These are phyloP conservation scores for Heterodera filipjevi DNA, from an alignment of 2,888 invertebrate species.

Conservation along the genomic window DNA sequence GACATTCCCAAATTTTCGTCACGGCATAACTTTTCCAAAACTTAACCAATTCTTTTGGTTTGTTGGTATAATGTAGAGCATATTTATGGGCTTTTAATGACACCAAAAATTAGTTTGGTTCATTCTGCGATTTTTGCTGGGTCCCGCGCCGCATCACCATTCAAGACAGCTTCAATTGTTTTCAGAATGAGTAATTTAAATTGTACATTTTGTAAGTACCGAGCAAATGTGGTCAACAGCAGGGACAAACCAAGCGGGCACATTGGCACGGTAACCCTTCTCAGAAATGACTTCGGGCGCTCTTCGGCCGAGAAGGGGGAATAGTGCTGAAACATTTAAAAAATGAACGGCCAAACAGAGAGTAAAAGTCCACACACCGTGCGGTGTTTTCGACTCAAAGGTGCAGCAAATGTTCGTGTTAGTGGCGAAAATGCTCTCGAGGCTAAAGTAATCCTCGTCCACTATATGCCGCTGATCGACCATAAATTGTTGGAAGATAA, in stretches of 20 bases:
- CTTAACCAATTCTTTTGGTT: too few relatives aligned
- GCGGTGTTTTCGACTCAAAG: slow-evolving; percentile 28
- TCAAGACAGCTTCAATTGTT: too few relatives aligned
- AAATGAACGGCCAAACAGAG: too few relatives aligned
- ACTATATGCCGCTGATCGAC: slow-evolving; percentile 22
- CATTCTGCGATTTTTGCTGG: too few relatives aligned
- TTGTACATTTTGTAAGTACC: neutral
- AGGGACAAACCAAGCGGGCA: slow-evolving; percentile 30
- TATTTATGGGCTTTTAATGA: too few relatives aligned
- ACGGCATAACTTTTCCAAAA: too few relatives aligned
- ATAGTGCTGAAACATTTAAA: slow-evolving; percentile 29
- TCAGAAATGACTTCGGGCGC: slow-evolving; percentile 28
- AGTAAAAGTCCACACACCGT: slow-evolving; percentile 2
- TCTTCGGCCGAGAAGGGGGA: slow-evolving; percentile 31
- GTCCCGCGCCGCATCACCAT: too few relatives aligned
- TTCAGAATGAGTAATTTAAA: too few relatives aligned
- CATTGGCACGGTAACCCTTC: slow-evolving; percentile 24
- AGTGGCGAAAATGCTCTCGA: slow-evolving; percentile 31
- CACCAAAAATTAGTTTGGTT: too few relatives aligned
- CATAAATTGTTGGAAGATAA: neutral
- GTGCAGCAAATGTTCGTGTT: slow-evolving; percentile 29
- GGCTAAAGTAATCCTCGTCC: slow-evolving; percentile 35
- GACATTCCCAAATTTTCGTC: too few relatives aligned
- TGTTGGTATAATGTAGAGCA: too few relatives aligned
- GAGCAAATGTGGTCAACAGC: slow-evolving; percentile 18